Percentiles rank a stretch among this genome's conserved stretches.
phyloP scores from a whole-genome alignment of 2,888 invertebrate genomes.

The Scaptomyza reducta region DNA sequence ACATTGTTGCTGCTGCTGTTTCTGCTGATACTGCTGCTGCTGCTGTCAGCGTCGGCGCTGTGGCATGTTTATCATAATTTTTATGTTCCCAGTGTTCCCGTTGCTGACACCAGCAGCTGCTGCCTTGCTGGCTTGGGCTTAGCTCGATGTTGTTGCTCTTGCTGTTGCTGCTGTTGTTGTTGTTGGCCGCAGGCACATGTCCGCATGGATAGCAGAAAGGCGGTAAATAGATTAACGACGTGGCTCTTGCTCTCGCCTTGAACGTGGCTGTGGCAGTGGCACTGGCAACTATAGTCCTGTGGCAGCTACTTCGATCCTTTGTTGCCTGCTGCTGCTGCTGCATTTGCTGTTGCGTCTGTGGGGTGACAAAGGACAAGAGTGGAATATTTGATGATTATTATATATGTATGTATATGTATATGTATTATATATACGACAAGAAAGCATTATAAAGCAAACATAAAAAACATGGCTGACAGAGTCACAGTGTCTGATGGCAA shows the following conservation, averaged over 20 bases:
- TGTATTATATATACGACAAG: slow-evolving; percentile 9
- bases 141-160: slow-evolving; percentile 3
- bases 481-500: slow-evolving; percentile 13
- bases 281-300: slow-evolving; percentile 12
- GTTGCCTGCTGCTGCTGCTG: slow-evolving; percentile 42
- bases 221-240: slow-evolving; percentile 82
- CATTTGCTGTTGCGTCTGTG: slow-evolving; percentile 42
- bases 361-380: slow-evolving; percentile 64
- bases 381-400: slow-evolving; percentile 75
- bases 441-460: slow-evolving; percentile 43
- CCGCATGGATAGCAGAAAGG: slow-evolving; percentile 79
- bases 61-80: slow-evolving; percentile 74
- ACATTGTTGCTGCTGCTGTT: slow-evolving; percentile 13
- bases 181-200: slow-evolving; percentile 77
- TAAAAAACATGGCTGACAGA: slow-evolving; percentile 8
- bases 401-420: slow-evolving; percentile 31
- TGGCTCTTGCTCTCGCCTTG: slow-evolving; percentile 68
- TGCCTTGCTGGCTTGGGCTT: slow-evolving; percentile 31
- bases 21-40: slow-evolving; percentile 4
- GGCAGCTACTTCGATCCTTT: slow-evolving; percentile 39
- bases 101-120: slow-evolving; percentile 39
- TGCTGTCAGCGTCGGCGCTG: slow-evolving; percentile 47
- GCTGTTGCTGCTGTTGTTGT: slow-evolving; percentile 33
- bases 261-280: slow-evolving; percentile 67
- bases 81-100: slow-evolving; percentile 54